phyloP scores from a whole-genome alignment of 2,113 vertebrate species.

The Plotosus lineatus region DNA sequence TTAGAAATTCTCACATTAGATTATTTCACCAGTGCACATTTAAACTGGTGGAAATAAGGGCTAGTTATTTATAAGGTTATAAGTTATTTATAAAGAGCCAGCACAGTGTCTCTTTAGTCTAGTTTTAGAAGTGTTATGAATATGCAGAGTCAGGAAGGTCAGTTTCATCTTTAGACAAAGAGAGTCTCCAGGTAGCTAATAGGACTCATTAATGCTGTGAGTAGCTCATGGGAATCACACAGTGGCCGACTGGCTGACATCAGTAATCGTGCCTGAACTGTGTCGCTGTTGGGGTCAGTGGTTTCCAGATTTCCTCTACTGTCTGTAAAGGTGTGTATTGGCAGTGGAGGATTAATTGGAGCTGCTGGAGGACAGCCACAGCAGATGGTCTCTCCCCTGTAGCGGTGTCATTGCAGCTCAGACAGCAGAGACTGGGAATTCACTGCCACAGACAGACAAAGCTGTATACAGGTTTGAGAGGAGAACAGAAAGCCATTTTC shows the following conservation, averaged over 20 bases:
- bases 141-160: conserved; percentile 31
- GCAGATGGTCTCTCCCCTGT: conserved; percentile 48
- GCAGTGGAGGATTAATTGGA: conserved; percentile 40
- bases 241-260: conserved; percentile 47
- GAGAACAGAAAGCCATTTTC: conserved; percentile 28
- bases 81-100: conserved; percentile 1
- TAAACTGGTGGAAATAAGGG: neutral
- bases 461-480: conserved; percentile 28
- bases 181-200: conserved; percentile 27
- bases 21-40: neutral
- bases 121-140: conserved; percentile 17
- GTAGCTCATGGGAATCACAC: conserved; percentile 19
- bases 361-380: conserved; percentile 26
- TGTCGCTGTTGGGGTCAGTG: conserved; percentile 38
- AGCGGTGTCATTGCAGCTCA: conserved; percentile 32
- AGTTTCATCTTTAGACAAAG: conserved; percentile 35
- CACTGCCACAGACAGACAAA: conserved; percentile 7
- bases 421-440: conserved; percentile 4
- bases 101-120: neutral
- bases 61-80: neutral
- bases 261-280: conserved; percentile 38
- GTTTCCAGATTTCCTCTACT: conserved; percentile 32
- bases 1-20: neutral
- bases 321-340: conserved; percentile 43
- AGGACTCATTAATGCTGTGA: conserved; percentile 31